A percentile compares a stretch with the other conserved stretches of the same genome.
Evolutionary conservation across 1,140 invertebrate genomes (phyloP).

Genomic region (Drosophila biarmipes): DNA sequence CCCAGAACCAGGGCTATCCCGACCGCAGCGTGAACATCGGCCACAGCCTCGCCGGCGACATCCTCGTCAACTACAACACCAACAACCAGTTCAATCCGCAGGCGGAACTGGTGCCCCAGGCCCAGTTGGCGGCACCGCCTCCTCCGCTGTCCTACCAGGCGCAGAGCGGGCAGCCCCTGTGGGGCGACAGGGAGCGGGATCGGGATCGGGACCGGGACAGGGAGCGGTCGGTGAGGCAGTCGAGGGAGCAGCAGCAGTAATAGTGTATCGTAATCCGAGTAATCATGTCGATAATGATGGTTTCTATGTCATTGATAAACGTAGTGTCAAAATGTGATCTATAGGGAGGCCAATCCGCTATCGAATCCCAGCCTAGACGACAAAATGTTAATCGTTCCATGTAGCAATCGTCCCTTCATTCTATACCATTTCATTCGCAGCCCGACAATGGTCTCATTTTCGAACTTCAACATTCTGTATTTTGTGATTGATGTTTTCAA

Average conservation of each 20-base stretch:
- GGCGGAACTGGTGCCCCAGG: slow-evolving; percentile 86
- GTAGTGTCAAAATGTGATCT: slow-evolving; percentile 60
- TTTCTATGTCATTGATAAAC: slow-evolving; percentile 57
- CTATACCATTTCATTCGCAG: not conserved
- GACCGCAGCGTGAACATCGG: slow-evolving; percentile 59
- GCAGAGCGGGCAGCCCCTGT: slow-evolving; percentile 59
- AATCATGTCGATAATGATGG: slow-evolving; percentile 23
- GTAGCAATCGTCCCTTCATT: not conserved
- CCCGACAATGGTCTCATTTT: slow-evolving; percentile 4
- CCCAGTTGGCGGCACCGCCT: slow-evolving; percentile 57
- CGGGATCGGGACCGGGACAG: slow-evolving; percentile 16
- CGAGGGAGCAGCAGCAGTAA: slow-evolving; percentile 36
- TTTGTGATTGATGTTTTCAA: not conserved
- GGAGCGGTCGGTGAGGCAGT: slow-evolving; percentile 27
- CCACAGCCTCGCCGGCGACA: slow-evolving; percentile 65
- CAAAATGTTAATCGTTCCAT: not conserved
- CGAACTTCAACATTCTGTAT: not conserved
- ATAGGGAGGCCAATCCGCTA: slow-evolving; percentile 7
- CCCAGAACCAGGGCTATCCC: slow-evolving; percentile 55
- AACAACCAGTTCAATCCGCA: slow-evolving; percentile 87
- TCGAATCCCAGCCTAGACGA: slow-evolving; percentile 14
- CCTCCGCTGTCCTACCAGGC: slow-evolving; percentile 75
- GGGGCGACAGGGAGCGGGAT: slow-evolving; percentile 45
- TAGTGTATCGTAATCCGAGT: not conserved
- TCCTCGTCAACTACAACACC: slow-evolving; percentile 66